Evolutionary conservation across 92 coral and sea anemone species (phyloP).

Genomic region (Porites rus): DNA sequence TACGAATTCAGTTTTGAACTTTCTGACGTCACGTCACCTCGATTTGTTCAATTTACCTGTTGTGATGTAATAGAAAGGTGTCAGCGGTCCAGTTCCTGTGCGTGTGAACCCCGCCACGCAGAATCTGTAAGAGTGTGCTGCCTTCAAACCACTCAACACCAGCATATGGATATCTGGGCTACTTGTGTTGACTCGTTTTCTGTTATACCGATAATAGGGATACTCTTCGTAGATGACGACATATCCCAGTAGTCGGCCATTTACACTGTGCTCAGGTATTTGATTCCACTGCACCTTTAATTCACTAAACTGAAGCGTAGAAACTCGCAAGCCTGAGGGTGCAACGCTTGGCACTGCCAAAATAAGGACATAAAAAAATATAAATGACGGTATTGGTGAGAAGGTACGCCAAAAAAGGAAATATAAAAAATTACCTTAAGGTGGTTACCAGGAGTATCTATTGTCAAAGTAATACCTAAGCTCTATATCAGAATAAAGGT

Average conservation of each 20-base stretch:
- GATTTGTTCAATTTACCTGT: neutral
- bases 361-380: neutral
- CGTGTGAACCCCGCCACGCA: neutral
- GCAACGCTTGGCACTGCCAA: neutral
- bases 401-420: neutral
- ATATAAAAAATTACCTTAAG: no score
- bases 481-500: no score
- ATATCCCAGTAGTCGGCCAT: slow-evolving; percentile 19
- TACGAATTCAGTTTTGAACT: no score
- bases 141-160: neutral
- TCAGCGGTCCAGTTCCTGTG: neutral
- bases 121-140: neutral
- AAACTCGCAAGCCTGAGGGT: no score
- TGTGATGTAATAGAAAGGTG: neutral
- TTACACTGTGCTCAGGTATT: neutral
- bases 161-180: no score
- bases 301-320: neutral
- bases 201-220: neutral
- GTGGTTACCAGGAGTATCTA: no score
- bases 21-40: no score
- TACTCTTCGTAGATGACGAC: neutral
- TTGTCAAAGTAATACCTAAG: no score
- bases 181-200: neutral
- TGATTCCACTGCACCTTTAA: neutral
- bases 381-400: no score